Evolutionary conservation across 2,888 invertebrate genomes (phyloP).

Genomic region (Epinotia bilunana): DNA sequence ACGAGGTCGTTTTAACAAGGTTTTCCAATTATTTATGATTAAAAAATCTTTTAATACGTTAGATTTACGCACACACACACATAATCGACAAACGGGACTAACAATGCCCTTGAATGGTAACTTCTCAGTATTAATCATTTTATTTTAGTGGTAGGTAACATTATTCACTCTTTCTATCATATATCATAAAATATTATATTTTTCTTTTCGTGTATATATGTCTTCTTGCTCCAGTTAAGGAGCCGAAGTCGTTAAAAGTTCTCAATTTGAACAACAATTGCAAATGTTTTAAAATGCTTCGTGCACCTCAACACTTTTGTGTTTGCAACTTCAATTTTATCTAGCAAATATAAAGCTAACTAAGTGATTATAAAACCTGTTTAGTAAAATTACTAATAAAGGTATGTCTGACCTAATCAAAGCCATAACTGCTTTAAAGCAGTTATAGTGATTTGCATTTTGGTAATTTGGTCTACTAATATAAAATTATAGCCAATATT

Average conservation of each 20-base stretch:
- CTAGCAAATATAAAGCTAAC: not conserved
- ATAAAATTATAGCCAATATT: too few relatives aligned
- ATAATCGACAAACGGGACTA: not conserved
- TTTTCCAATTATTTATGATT: not conserved
- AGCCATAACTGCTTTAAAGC: slow-evolving; percentile 27
- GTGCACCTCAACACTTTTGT: not conserved
- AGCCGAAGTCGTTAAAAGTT: slow-evolving; percentile 1
- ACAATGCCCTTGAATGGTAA: not conserved
- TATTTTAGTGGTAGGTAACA: not conserved
- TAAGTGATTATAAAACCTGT: slow-evolving; percentile 20
- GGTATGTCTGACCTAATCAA: slow-evolving; percentile 27
- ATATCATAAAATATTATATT: not conserved
- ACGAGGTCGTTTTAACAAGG: not conserved
- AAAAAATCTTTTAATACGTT: not conserved
- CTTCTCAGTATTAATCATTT: not conserved
- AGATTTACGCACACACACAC: not conserved
- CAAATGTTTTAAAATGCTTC: slow-evolving; percentile 22
- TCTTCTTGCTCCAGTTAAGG: slow-evolving; percentile 6
- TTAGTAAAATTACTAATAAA: slow-evolving; percentile 25
- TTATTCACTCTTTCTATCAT: not conserved
- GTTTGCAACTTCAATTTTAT: not conserved
- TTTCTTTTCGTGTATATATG: not conserved
- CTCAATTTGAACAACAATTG: slow-evolving; percentile 12
- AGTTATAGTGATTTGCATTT: slow-evolving; percentile 26
- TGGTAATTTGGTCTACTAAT: too few relatives aligned